Conservation (phyloP, 2,797 vertebrate species). For the Ctenopoma multispine region DNA sequence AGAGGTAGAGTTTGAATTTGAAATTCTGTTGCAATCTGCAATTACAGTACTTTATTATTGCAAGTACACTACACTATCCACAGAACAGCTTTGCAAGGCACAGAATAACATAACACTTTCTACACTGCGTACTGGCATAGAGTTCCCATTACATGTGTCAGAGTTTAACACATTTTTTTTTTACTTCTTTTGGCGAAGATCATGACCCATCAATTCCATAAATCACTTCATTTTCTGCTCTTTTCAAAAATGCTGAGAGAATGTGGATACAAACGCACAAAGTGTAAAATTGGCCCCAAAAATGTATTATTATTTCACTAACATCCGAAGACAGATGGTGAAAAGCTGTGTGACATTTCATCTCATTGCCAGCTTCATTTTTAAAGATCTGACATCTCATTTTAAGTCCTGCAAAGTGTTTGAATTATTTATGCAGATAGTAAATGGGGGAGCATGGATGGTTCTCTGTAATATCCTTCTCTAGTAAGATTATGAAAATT, state of each 20-base stretch:
- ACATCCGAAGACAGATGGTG: slow-evolving; percentile 52
- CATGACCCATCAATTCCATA: too few relatives aligned
- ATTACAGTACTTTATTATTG: not conserved
- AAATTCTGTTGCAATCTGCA: not conserved
- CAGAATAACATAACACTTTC: not conserved
- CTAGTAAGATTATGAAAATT: slow-evolving; percentile 61
- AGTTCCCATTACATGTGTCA: slow-evolving; percentile 40
- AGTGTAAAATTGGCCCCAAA: slow-evolving; percentile 22
- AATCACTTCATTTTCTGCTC: slow-evolving; percentile 12
- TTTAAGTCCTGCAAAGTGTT: slow-evolving; percentile 68
- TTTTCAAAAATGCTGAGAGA: slow-evolving; percentile 51
- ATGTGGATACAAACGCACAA: slow-evolving; percentile 43
- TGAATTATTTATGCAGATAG: slow-evolving; percentile 65
- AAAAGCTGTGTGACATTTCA: slow-evolving; percentile 61
- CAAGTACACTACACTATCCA: not conserved
- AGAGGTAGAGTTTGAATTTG: slow-evolving; percentile 7
- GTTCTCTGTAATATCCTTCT: slow-evolving; percentile 49
- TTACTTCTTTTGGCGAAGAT: too few relatives aligned
- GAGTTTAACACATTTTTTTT: slow-evolving; percentile 45
- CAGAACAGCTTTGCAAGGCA: not conserved
- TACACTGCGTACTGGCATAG: not conserved
- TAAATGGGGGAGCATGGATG: slow-evolving; percentile 33
- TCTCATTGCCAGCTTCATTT: slow-evolving; percentile 50
- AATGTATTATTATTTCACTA: slow-evolving; percentile 47
- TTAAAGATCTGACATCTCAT: slow-evolving; percentile 67